Base-by-base conservation (phyloP, 1,140 invertebrate genomes). In the Linepithema humile region DNA sequence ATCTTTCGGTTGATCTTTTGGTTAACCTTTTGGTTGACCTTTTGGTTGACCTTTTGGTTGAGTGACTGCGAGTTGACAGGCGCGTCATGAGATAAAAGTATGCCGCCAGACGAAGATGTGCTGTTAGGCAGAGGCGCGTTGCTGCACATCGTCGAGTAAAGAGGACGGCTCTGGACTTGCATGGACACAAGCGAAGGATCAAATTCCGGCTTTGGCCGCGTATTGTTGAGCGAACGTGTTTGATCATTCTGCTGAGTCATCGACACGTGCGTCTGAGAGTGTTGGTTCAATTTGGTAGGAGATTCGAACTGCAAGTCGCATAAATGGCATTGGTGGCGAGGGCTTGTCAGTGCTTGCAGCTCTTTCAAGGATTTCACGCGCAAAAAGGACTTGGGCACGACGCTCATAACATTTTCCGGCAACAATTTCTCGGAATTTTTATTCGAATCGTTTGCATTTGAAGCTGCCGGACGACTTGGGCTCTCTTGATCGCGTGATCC, bases 311-410 rank as follows among this genome's bases (percentile, higher is more conserved):
- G 17, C 26, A 23, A 29, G 12, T 29, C 29, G 15, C 85, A 88
- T 4, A 2, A 0, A 0, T 48, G 0, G 10, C 85, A 87, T 1
- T 0, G 38, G 35, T 6, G 10, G 26, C 74, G 23, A 1, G 12
- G 10, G 45, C n/a, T n/a, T n/a, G n/a, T n/a, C n/a, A 38, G 3
- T 3, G 1, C 43, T 80, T 17, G 48, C 1, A 91, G 53, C 3
- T 91, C 90, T 3, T 83, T 82, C 3, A 91, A 65, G 50, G 80
- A 84, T 29, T 89, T 91, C 0, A 91, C 90, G 0, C 90, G 83
- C 40, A 91, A 40, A 23, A 90, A 86, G 3, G 38, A 20, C 2
- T 60, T 40, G 5, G 75, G 64, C 15, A 69, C 38, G 0, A 26
- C 15, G 2, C 23, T 80, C 50, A 70, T 80, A 7, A 0, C 48